A percentile compares a stretch with the other conserved stretches of the same genome.
phyloP scores from a whole-genome alignment of 1,140 invertebrate genomes.

The Drosophila prosaltans region DNA sequence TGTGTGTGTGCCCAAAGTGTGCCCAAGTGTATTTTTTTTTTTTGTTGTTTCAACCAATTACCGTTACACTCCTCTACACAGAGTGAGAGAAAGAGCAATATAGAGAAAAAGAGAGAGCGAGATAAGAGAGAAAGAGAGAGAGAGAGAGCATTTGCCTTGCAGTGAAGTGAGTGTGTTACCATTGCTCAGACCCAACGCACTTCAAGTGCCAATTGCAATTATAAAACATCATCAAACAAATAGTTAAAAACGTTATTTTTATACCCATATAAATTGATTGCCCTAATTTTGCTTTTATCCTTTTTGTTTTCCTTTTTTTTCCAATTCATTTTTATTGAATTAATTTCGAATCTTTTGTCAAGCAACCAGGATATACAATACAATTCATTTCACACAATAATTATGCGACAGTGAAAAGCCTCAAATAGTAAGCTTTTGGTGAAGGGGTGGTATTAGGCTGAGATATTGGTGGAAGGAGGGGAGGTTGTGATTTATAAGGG shows the following conservation, averaged over 20 bases:
- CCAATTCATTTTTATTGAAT: background rate
- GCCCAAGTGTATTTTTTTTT: constrained; percentile 42
- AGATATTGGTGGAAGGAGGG: background rate
- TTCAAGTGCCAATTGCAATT: background rate
- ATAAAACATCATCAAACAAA: background rate
- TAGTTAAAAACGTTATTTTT: background rate
- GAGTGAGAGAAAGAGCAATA: constrained; percentile 20
- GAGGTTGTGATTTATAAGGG: background rate
- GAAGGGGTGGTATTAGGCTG: background rate
- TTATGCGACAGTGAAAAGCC: background rate
- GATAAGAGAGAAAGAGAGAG: constrained; percentile 10
- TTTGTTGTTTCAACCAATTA: constrained; percentile 57
- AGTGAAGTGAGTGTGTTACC: constrained; percentile 74
- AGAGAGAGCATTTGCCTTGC: constrained; percentile 18
- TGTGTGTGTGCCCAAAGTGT: constrained; percentile 45
- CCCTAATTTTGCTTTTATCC: background rate
- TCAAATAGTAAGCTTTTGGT: background rate
- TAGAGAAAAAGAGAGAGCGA: constrained; percentile 20
- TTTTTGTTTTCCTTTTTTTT: constrained; percentile 13
- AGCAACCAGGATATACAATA: constrained; percentile 13
- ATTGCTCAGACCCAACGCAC: background rate
- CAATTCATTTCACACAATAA: background rate
- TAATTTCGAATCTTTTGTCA: background rate
- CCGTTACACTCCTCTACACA: constrained; percentile 53
- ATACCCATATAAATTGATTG: background rate